Conservation (phyloP, 2,113 vertebrate species). For the Varanus salvator region DNA sequence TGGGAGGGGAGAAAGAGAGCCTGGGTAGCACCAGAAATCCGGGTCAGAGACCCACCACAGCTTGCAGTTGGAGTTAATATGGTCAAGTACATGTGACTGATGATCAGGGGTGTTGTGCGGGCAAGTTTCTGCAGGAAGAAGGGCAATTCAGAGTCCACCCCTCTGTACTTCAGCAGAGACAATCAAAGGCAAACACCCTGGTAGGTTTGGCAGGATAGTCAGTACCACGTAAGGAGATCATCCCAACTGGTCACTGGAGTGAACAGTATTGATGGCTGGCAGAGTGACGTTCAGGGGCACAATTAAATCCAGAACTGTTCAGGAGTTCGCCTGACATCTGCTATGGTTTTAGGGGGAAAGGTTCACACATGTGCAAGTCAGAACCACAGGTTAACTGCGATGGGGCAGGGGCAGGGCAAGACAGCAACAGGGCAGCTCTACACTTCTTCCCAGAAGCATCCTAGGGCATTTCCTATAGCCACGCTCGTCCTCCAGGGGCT, state of each 20-base stretch:
- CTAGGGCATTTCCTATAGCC: background rate
- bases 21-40: slow-evolving; percentile 27
- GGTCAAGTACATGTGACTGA: slow-evolving; percentile 19
- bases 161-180: background rate
- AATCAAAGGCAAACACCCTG: background rate
- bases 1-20: slow-evolving; percentile 28
- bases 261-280: background rate
- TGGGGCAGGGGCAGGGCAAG: background rate
- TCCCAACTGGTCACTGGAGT: background rate
- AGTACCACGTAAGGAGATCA: background rate
- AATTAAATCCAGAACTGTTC: background rate
- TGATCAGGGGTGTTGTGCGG: background rate
- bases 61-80: slow-evolving; percentile 60
- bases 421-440: background rate
- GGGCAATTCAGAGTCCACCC: background rate
- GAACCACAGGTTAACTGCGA: too few species aligned
- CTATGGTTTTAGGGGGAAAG: background rate
- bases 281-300: background rate
- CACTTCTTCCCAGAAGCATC: background rate
- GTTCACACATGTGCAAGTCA: background rate
- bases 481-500: background rate
- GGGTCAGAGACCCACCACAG: slow-evolving; percentile 29
- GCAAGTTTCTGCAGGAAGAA: background rate
- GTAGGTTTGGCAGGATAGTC: background rate
- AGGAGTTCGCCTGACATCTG: background rate